phyloP scores from a whole-genome alignment of 2,113 vertebrate species.

The Podiceps cristatus region DNA sequence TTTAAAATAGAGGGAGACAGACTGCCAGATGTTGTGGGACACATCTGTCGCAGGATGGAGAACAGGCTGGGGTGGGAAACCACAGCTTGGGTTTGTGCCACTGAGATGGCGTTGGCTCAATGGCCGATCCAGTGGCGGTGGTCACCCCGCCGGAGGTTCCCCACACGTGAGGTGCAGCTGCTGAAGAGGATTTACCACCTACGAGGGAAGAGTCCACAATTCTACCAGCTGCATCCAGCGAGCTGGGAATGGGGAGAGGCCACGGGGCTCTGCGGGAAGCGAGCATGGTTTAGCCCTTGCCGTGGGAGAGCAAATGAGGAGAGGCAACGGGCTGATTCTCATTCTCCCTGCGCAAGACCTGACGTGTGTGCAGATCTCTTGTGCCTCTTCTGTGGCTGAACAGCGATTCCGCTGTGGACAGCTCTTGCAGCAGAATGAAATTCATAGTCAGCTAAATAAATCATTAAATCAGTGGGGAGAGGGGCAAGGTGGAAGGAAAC shows the following conservation, averaged over 20 bases:
- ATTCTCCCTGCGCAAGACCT: fast-evolving
- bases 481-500: background rate
- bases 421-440: background rate
- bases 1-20: background rate
- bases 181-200: background rate
- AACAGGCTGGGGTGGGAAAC: fast-evolving
- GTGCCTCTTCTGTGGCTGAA: background rate
- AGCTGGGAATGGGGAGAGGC: background rate
- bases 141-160: fast-evolving
- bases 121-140: fast-evolving
- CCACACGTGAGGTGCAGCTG: background rate
- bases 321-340: background rate
- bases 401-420: fast-evolving
- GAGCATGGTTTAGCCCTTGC: background rate
- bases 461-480: background rate
- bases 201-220: fast-evolving
- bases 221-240: fast-evolving
- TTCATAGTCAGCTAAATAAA: background rate
- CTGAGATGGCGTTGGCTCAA: background rate
- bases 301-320: fast-evolving
- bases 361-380: fast-evolving
- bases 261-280: background rate
- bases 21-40: background rate
- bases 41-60: background rate
- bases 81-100: background rate